phyloP scores from a whole-genome alignment of 2,113 vertebrate genomes.

The Rhinolophus ferrumequinum region DNA sequence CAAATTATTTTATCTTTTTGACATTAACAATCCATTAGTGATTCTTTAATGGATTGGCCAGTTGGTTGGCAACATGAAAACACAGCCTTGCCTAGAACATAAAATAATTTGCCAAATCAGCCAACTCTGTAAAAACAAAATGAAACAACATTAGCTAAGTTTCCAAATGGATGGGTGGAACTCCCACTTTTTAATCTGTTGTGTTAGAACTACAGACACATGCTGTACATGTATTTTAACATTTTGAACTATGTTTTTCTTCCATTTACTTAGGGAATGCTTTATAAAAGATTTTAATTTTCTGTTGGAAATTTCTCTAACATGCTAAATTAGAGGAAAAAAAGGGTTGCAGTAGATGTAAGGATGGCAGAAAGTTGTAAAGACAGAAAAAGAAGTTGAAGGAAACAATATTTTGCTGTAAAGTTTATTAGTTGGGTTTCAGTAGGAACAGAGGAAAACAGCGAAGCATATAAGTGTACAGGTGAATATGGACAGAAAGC shows the following conservation, averaged over 20 bases:
- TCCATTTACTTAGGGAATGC: neutral
- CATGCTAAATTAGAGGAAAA: neutral
- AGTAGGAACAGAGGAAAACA: neutral
- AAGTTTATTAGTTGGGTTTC: neutral
- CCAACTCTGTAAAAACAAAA: slow-evolving; percentile 46
- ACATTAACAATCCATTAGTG: neutral
- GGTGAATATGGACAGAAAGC: neutral
- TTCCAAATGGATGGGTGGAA: neutral
- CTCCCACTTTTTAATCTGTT: neutral
- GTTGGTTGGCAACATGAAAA: slow-evolving; percentile 45
- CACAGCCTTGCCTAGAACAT: neutral
- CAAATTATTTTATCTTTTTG: neutral
- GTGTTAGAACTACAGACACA: neutral
- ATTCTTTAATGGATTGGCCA: neutral
- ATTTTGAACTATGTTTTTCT: neutral
- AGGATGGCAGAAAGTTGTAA: neutral
- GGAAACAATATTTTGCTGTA: neutral
- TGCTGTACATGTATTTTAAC: neutral
- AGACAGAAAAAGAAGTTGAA: neutral
- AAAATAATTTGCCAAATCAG: slow-evolving; percentile 62
- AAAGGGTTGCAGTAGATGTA: neutral
- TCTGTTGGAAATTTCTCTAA: neutral
- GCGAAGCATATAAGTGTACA: neutral
- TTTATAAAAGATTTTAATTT: neutral
- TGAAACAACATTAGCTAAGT: slow-evolving; percentile 26